Base-by-base conservation (phyloP, 2,113 vertebrate genomes). In the Jacana jacana region DNA sequence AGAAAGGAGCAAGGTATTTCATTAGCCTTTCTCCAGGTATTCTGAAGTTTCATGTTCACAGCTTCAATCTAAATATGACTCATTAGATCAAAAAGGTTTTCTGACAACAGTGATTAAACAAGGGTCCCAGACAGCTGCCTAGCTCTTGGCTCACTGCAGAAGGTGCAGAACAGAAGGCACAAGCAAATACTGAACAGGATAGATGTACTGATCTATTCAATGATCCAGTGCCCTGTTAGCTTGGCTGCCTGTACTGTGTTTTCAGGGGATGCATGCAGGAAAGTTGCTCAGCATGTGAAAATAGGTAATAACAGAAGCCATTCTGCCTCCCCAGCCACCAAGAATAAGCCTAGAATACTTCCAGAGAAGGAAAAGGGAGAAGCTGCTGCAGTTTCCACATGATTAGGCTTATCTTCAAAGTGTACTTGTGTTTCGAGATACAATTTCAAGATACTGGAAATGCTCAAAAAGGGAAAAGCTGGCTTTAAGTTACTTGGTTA, bases 401-500 rank as follows among this genome's bases (percentile, higher is more conserved):
- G 87, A 33, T 28, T 86, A 73, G 40, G 51, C 83, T 88, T 48
- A 51, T 79, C 58, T 93, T 94, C 63, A 49, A 72, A 85, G 46
- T 60, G 51, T 94, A 79, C 88, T 95, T 87, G 65, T 51, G 6
- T 23, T 84, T 49, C 19, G 9, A 8, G 25, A 18, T 37, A 46
- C 7, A 42, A 31, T 20, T 40, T 65, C 77, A 91, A 94, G 27
- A 71, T 39, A 87, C 37, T 40, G 22, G 16, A 93, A 95, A 63
- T 61, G 6, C 86, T 93, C 71, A 75, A 55, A 89, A 94, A 88
- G 39, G n/a, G 17, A 63, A 85, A 96, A 94, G 78, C 20, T 82
- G 11, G 52, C 49, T 84, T 77, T 88, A 89, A 90, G 91, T 96
- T 75, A 90, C 66, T 88, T 94, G 27, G 58, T 84, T 83, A 93